Percentiles rank a stretch among this genome's conserved stretches.
phyloP scores from a whole-genome alignment of 2,888 invertebrate genomes.

The Drosophila infuscata region DNA sequence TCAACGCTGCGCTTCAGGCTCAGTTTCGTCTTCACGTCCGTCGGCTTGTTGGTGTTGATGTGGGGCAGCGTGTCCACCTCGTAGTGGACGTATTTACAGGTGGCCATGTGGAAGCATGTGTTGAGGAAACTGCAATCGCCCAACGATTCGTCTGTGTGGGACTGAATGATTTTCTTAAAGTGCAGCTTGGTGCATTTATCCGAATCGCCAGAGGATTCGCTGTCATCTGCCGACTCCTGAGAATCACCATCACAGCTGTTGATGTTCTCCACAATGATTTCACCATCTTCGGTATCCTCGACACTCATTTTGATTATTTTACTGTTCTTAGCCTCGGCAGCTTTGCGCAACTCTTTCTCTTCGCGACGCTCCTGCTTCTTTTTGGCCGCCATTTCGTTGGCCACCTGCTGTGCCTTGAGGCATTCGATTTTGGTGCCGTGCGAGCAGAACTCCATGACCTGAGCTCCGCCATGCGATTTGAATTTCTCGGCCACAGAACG shows the following conservation, averaged over 20 bases:
- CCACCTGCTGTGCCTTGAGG: slow-evolving; percentile 85
- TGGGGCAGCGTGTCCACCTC: slow-evolving; percentile 92
- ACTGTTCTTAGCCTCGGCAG: slow-evolving; percentile 26
- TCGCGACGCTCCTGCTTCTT: slow-evolving; percentile 78
- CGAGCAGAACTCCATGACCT: slow-evolving; percentile 98
- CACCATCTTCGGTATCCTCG: slow-evolving; percentile 77
- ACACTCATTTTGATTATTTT: slow-evolving; percentile 59
- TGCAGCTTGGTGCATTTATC: slow-evolving; percentile 95
- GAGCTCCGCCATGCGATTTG: slow-evolving; percentile 96
- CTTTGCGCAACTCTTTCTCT: slow-evolving; percentile 58
- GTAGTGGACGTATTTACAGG: slow-evolving; percentile 99
- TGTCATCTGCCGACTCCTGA: slow-evolving; percentile 68
- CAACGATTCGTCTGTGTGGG: slow-evolving; percentile 96
- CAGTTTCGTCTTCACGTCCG: slow-evolving; percentile 83
- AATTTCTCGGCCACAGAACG: slow-evolving; percentile 97
- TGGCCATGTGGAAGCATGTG: slow-evolving; percentile 99
- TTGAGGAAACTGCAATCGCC: slow-evolving; percentile 99
- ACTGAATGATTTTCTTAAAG: slow-evolving; percentile 98
- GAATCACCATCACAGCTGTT: slow-evolving; percentile 68
- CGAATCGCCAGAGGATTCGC: slow-evolving; percentile 68
- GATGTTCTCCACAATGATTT: slow-evolving; percentile 70
- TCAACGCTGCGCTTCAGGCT: slow-evolving; percentile 83
- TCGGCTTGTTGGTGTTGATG: slow-evolving; percentile 83
- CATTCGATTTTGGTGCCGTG: slow-evolving; percentile 98
- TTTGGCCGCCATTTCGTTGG: slow-evolving; percentile 83